These are phyloP conservation scores for Kradibia gibbosae DNA, from an alignment of 1,140 invertebrate genomes.

Conservation along the genomic window DNA sequence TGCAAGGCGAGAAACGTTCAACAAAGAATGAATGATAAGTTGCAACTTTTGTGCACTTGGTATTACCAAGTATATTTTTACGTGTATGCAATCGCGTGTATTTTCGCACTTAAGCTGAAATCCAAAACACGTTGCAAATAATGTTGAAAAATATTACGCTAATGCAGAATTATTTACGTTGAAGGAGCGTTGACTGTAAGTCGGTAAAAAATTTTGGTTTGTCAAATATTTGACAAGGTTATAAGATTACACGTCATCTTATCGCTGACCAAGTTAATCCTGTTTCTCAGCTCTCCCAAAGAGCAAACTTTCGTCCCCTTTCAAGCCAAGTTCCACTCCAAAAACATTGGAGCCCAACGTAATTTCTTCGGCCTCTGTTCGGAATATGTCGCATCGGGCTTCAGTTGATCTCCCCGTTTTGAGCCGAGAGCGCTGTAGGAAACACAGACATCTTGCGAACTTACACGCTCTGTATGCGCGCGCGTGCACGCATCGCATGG, in stretches of 20 bases:
- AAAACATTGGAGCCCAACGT: not conserved
- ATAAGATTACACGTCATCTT: not conserved
- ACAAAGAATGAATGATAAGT: not conserved
- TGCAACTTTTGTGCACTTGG: not conserved
- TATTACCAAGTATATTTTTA: too few relatives aligned
- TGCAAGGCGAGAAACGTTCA: not conserved
- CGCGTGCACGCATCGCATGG: too few relatives aligned
- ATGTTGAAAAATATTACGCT: not conserved
- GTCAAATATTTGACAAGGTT: not conserved
- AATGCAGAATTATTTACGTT: too few relatives aligned
- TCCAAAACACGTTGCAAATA: not conserved
- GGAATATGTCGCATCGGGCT: not conserved
- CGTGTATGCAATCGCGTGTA: not conserved
- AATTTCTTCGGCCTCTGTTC: not conserved
- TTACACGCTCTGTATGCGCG: too few relatives aligned
- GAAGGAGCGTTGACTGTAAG: too few relatives aligned
- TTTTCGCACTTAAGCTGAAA: not conserved
- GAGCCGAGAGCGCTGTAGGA: not conserved
- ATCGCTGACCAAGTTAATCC: not conserved
- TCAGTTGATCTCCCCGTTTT: not conserved
- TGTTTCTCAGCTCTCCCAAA: not conserved
- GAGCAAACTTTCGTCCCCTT: not conserved
- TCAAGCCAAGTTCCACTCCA: not conserved
- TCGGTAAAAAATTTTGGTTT: not conserved
- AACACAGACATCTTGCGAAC: too few relatives aligned